A percentile compares a stretch with the other conserved stretches of the same genome.
phyloP scores from a whole-genome alignment of 2,797 vertebrate genomes.

The Macrochelys suwanniensis region DNA sequence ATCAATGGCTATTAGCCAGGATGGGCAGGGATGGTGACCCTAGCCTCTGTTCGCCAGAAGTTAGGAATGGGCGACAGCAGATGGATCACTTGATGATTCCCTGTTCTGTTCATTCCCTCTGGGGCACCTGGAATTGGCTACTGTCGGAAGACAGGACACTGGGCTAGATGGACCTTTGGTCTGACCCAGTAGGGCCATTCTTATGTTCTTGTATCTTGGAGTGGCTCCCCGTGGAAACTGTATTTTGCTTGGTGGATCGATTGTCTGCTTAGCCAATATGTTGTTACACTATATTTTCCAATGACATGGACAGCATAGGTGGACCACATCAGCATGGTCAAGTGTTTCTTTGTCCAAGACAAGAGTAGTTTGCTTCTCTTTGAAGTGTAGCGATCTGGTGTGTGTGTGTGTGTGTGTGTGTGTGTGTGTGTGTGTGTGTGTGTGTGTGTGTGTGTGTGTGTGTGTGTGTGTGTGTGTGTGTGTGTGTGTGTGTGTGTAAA shows the following conservation, averaged over 20 bases:
- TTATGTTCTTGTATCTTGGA: neutral
- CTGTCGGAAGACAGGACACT: too few relatives aligned
- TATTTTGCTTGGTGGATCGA: neutral
- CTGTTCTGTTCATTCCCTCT: too few relatives aligned
- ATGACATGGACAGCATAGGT: neutral
- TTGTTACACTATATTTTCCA: neutral
- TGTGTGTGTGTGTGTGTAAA: too few relatives aligned
- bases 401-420: neutral
- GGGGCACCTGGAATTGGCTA: too few relatives aligned
- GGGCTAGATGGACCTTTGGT: too few relatives aligned
- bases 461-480: neutral
- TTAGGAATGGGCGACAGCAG: too few relatives aligned
- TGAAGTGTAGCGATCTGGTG: rapidly evolving
- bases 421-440: neutral
- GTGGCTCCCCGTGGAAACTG: too few relatives aligned
- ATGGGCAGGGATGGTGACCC: too few relatives aligned
- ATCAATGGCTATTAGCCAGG: too few relatives aligned
- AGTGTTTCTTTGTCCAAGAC: rapidly evolving
- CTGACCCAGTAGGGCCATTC: too few relatives aligned
- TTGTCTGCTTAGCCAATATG: neutral
- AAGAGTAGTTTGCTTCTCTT: rapidly evolving
- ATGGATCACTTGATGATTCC: too few relatives aligned
- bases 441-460: rapidly evolving
- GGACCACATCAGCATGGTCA: neutral
- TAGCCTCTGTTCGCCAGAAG: too few relatives aligned